Evolutionary conservation across 2,888 invertebrate genomes (phyloP).

Genomic region (Chesias legatella): DNA sequence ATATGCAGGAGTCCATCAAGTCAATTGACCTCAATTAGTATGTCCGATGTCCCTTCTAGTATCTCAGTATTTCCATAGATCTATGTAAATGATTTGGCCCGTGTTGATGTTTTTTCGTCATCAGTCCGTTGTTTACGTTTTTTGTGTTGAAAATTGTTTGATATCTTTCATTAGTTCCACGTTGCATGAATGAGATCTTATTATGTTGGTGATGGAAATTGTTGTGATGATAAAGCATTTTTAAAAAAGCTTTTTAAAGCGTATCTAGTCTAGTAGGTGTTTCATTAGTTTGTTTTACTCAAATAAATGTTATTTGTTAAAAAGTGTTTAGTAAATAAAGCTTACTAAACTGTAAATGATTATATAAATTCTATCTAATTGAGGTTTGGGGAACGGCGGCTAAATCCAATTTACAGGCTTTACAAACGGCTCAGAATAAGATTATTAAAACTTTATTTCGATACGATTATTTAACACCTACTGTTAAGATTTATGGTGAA

Average conservation of each 20-base stretch:
- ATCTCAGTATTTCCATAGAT: constrained; percentile 29
- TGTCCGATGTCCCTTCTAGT: constrained; percentile 38
- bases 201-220: constrained; percentile 15
- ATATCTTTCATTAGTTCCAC: constrained; percentile 44
- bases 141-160: constrained; percentile 51
- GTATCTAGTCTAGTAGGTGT: too few species aligned
- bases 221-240: constrained; percentile 7
- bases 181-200: constrained; percentile 32
- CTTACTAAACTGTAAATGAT: too few species aligned
- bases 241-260: not conserved
- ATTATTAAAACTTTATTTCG: too few species aligned
- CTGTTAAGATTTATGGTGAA: too few species aligned
- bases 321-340: too few species aligned
- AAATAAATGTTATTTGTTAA: too few species aligned
- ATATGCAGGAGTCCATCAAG: constrained; percentile 2
- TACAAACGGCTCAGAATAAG: too few species aligned
- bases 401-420: too few species aligned
- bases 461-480: too few species aligned
- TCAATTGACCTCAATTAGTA: constrained; percentile 8
- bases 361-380: too few species aligned
- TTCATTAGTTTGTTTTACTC: too few species aligned
- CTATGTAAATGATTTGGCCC: constrained; percentile 39
- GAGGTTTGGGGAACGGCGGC: too few species aligned
- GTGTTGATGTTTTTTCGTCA: constrained; percentile 53
- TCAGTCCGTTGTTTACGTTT: constrained; percentile 61